phyloP scores from a whole-genome alignment of 1,140 invertebrate species.

The Helicoverpa armigera region DNA sequence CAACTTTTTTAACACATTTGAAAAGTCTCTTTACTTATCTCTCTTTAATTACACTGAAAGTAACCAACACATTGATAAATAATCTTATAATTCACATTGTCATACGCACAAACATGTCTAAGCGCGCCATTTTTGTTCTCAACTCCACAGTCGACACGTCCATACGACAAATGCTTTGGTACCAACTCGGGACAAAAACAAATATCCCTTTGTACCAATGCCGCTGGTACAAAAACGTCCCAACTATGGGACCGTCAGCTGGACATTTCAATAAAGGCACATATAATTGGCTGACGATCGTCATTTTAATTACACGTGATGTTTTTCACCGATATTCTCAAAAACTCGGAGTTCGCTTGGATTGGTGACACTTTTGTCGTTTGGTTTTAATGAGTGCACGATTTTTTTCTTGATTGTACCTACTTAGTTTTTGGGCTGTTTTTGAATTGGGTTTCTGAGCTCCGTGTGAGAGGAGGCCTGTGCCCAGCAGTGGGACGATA shows the following conservation, averaged over 20 bases:
- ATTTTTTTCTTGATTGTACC: not conserved
- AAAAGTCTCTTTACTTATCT: not conserved
- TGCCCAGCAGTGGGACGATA: no score
- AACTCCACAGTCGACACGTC: not conserved
- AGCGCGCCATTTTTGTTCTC: not conserved
- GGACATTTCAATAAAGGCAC: constrained; percentile 75
- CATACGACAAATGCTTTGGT: constrained; percentile 22
- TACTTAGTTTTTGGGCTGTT: not conserved
- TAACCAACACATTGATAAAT: not conserved
- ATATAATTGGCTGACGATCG: constrained; percentile 72
- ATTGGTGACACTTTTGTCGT: not conserved
- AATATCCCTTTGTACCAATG: constrained; percentile 65
- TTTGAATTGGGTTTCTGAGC: not conserved
- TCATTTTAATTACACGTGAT: constrained; percentile 71
- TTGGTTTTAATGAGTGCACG: not conserved
- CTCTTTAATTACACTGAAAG: not conserved
- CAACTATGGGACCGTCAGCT: constrained; percentile 59
- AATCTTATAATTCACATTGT: not conserved
- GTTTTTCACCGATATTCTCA: constrained; percentile 55
- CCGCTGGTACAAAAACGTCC: constrained; percentile 66
- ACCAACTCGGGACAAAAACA: constrained; percentile 64
- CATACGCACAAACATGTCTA: not conserved
- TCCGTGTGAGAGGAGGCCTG: no score
- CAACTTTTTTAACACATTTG: no score
- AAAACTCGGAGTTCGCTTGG: constrained; percentile 4